These are phyloP conservation scores for Cecropterus lyciades DNA, from an alignment of 1,140 invertebrate species.

Conservation along the genomic window DNA sequence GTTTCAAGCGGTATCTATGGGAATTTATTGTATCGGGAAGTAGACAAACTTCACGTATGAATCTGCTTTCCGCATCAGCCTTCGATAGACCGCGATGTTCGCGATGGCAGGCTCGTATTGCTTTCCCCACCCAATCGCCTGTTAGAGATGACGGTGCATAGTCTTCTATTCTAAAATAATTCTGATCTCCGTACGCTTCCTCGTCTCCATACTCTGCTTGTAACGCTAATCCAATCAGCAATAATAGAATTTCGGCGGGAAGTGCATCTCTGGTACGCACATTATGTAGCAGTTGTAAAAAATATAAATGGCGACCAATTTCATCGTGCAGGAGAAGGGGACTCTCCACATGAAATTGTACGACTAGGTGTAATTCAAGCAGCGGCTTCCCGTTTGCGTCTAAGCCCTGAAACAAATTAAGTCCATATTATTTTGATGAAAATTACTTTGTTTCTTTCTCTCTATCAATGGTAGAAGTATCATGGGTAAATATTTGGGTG, in stretches of 20 bases:
- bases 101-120: constrained; percentile 85
- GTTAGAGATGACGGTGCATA: constrained; percentile 85
- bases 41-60: constrained; percentile 94
- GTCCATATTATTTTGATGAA: background rate
- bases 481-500: constrained; percentile 8
- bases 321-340: constrained; percentile 94
- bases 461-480: background rate
- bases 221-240: constrained; percentile 93
- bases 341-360: constrained; percentile 97
- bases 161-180: constrained; percentile 94
- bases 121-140: constrained; percentile 85
- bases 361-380: constrained; percentile 95
- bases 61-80: constrained; percentile 92
- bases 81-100: constrained; percentile 91
- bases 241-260: constrained; percentile 89
- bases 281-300: constrained; percentile 96
- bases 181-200: constrained; percentile 84
- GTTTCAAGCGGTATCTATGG: constrained; percentile 94
- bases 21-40: constrained; percentile 95
- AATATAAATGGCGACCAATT: constrained; percentile 95
- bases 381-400: constrained; percentile 95
- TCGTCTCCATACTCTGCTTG: constrained; percentile 96
- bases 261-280: constrained; percentile 88
- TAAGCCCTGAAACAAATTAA: constrained; percentile 89
- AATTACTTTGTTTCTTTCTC: no score